These are phyloP conservation scores for Pipistrellus pygmaeus DNA, from an alignment of 2,797 vertebrate genomes.

Conservation along the genomic window DNA sequence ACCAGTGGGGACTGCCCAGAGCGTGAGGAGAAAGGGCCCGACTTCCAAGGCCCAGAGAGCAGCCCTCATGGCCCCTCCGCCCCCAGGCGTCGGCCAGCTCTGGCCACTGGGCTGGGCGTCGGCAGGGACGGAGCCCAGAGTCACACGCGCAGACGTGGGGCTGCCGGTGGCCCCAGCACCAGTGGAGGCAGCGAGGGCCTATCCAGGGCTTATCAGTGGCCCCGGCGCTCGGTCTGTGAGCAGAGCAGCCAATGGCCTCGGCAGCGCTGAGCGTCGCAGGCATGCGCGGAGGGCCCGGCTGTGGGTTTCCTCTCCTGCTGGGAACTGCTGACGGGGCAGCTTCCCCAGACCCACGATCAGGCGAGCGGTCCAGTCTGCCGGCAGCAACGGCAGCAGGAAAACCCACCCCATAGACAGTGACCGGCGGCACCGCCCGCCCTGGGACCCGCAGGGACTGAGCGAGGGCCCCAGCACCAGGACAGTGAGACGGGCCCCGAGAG, in stretches of 20 bases:
- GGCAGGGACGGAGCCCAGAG: neutral
- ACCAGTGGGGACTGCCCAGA: neutral
- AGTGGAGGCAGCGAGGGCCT: neutral
- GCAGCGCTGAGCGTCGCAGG: neutral
- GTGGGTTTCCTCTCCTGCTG: neutral
- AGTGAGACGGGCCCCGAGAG: neutral
- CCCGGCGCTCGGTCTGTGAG: neutral
- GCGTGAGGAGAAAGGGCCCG: neutral
- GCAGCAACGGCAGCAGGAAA: neutral
- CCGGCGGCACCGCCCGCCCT: neutral
- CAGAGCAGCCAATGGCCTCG: neutral
- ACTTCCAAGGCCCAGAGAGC: slow-evolving; percentile 31
- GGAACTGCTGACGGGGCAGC: neutral
- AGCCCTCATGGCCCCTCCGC: neutral
- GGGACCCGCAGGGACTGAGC: neutral
- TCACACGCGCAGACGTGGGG: neutral
- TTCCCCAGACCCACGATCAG: neutral
- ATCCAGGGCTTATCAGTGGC: neutral
- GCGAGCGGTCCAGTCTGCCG: neutral
- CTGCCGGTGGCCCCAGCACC: neutral
- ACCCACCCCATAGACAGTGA: neutral
- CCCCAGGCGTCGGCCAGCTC: neutral
- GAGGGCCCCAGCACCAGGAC: neutral
- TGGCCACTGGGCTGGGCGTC: rapidly evolving
- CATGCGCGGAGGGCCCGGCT: neutral